Percentiles rank a stretch among this genome's conserved stretches.
Evolutionary conservation across 2,113 vertebrate genomes (phyloP).

Genomic region (Terrapene triunguis): DNA sequence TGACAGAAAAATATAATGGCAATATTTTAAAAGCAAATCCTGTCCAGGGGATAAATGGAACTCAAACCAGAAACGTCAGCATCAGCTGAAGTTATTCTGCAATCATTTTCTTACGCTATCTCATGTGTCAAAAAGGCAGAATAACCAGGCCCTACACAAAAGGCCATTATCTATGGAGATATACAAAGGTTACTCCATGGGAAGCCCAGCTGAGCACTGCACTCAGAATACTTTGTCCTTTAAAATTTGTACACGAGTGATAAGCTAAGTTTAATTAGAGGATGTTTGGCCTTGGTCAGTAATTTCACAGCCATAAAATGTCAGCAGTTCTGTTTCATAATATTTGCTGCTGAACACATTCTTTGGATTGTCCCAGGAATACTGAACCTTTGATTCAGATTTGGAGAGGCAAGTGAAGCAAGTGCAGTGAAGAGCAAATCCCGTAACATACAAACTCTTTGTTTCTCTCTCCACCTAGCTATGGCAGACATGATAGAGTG

Average conservation of each 20-base stretch:
- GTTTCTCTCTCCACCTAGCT: neutral
- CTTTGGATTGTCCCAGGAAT: neutral
- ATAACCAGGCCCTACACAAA: conserved; percentile 38
- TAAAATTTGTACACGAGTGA: neutral
- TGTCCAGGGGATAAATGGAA: neutral
- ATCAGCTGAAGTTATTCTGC: neutral
- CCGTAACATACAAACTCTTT: fast-evolving
- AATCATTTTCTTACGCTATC: neutral
- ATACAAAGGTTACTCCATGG: conserved; percentile 37
- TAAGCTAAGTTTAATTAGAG: conserved; percentile 52
- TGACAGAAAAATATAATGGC: conserved; percentile 21
- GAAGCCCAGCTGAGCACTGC: conserved; percentile 37
- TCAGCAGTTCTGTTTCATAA: neutral
- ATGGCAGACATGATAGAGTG: fast-evolving
- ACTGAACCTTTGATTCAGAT: neutral
- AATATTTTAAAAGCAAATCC: conserved; percentile 27
- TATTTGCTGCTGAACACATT: neutral
- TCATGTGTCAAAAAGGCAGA: neutral
- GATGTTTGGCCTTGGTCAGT: conserved; percentile 13
- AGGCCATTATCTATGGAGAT: neutral
- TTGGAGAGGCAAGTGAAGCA: neutral
- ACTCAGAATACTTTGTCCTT: conserved; percentile 35
- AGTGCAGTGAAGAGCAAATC: fast-evolving
- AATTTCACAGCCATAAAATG: conserved; percentile 19
- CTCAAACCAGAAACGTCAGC: conserved; percentile 16